Evolutionary conservation across 2,888 invertebrate genomes (phyloP), one percentile per base, ranked within the genome.

Genomic region (Acleris holmiana): DNA sequence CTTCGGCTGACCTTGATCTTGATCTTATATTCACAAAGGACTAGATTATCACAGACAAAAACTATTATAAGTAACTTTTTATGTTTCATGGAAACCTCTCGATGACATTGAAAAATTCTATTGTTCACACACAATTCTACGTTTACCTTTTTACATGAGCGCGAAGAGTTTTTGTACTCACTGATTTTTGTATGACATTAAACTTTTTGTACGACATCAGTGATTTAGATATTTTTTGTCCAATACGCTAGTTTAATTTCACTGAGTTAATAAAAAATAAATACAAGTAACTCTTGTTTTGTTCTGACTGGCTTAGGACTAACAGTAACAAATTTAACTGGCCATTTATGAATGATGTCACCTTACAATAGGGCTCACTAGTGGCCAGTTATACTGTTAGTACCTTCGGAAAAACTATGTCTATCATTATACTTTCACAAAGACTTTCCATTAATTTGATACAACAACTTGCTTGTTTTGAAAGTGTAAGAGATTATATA

Each of bases 41-140:
- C 56, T 40, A 61, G 47, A 57, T 57, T 66, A 61, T 66, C 61
- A 66, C 61, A 61, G 57, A 62, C 29, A 66, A 61, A 62, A 61
- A 61, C 60, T 51, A 53, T 53, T 72, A 70, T 72, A 76, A 72
- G 74, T 68, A 78, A 78, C 74, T 78, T 80, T 82, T 79, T 78
- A 76, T 70, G 67, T 73, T 71, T 72, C 61, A 49, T 74, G 71
- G 77, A 79, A 79, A 79, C 78, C 68, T 73, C 69, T 71, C 64
- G 74, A 74, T 70, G 63, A 41, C 21, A 46, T 41, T 46, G 49
- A 75, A 76, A 81, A 79, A 78, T 77, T 72, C 68, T 68, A 60
- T 65, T 65, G 60, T 65, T 60, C 55, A 46, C 59, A 55, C 60
- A 60, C 60, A 65, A 60, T 48, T 18, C 49, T 49, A 60, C 60